Base-by-base conservation (phyloP, 2,113 vertebrate species). In the Nycticebus coucang region DNA sequence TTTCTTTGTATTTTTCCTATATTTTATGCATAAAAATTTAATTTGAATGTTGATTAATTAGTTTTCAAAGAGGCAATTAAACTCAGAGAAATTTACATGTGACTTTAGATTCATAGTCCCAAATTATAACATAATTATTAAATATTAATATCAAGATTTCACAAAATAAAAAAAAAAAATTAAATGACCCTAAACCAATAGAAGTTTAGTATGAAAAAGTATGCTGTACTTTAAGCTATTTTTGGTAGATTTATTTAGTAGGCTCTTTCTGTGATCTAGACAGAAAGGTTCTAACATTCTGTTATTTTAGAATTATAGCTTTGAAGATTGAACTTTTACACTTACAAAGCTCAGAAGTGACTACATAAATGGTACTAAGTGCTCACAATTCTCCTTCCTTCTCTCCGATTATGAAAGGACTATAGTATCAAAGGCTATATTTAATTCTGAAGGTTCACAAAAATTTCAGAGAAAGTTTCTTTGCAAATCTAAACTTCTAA, bases 21-120 rank as follows among this genome's bases (percentile, higher is more conserved):
- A 21, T 75, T 93, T 95, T 64, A 30, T 92, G 26, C 8, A 82
- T 72, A 92, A 82, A 82, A 60, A 7, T 87, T 87, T 91, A 62
- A 90, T 91, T 92, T 93, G 85, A 69, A 88, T 87, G 17, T 87
- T 91, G 2, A 69, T 79, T 93, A 60, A 37, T 86, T 84, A 79
- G 21, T n/a, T 77, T 81, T 21, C 77, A 97, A 93, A 28, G 22
- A 4, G 33, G 45, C 19, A 71, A 35, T 78, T 87, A 91, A 87
- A 92, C 7, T 68, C 7, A 78, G 79, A 30, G 35, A 91, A 75
- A 75, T 66, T 28, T 57, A 33, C 33, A 28, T 74, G 21, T 21
- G 45, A 62, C 78, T 94, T 94, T 78, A 95, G 28, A 57, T 24
- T 80, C 37, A 68, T 84, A 50, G 4, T 13, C 13, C 37, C 2